Base-by-base conservation (phyloP, 2,888 invertebrate species). In the Heliconius cydno region DNA sequence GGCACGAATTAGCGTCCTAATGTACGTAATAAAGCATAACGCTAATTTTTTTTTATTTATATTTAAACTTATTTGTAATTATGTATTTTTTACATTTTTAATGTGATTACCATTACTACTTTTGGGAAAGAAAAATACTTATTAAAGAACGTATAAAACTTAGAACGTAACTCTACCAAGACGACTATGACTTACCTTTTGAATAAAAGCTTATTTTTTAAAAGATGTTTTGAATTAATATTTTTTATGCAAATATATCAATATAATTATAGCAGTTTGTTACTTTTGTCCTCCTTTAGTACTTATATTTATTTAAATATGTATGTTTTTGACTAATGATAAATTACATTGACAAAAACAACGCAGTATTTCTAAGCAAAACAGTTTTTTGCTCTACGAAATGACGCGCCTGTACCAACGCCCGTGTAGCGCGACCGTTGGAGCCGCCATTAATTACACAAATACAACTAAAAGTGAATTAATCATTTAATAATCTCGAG, bases 301-400 rank as follows among this genome's bases (percentile, higher is more conserved):
- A 52, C 7, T 9, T 52, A 52, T 22, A 52, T 13, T 65, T 65
- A 65, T 65, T 65, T 28, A 25, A 65, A 65, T 65, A 60, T n/a
- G 4, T 60, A n/a, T n/a, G 3, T 25, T 65, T 65, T 65, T 25
- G 25, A 65, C n/a, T 65, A 13, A 28, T 28, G 28, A 65, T 25
- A 65, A 65, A 65, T 65, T 25, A 65, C 63, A 28, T 65, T 65
- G 0, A 70, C 41, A 68, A 38, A 68, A 68, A 68, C 25, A 25
- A n/a, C 7, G 13, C 12, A n/a, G 3, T 34, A 34, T 70, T 41
- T 41, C n/a, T 41, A 38, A 41, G n/a, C 68, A 41, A 41, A 70
- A 70, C 68, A 70, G 15, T 70, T 70, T 70, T 70, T 70, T 70
- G 68, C 68, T n/a, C 38, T 15, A 41, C 12, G 38, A 68, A 34